Conservation (phyloP, 2,113 vertebrate species). For the Pica pica region DNA sequence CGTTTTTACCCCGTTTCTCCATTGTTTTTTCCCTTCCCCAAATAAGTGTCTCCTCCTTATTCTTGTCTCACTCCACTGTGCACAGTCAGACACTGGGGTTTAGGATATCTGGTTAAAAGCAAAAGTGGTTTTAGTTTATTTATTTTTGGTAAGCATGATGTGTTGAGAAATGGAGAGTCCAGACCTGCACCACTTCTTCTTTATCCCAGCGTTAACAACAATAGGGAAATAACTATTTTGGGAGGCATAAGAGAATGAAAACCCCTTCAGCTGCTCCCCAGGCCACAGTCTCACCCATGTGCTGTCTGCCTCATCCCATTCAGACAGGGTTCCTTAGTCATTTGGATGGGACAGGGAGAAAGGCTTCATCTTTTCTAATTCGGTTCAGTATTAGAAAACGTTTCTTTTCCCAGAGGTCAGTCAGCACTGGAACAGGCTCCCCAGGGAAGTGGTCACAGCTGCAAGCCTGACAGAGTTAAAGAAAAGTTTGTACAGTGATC, state of each 20-base stretch:
- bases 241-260: not conserved
- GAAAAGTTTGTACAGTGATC: not conserved
- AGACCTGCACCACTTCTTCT: not conserved
- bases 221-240: not conserved
- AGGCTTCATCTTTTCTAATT: not conserved
- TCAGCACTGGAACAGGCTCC: not conserved
- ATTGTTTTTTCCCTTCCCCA: not conserved
- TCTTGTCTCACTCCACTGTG: accelerated
- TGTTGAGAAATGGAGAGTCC: not conserved
- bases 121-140: not conserved
- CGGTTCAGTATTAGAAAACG: not conserved
- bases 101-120: not conserved
- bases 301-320: not conserved
- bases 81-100: not conserved
- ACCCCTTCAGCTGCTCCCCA: not conserved
- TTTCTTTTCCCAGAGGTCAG: not conserved
- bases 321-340: not conserved
- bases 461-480: not conserved
- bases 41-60: not conserved
- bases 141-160: not conserved
- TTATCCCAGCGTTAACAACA: not conserved
- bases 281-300: accelerated
- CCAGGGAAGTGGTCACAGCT: not conserved
- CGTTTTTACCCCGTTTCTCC: not conserved
- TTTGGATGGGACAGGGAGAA: not conserved